Evolutionary conservation across 2,888 invertebrate genomes (phyloP).

Genomic region (Eustalomyia histrio): DNA sequence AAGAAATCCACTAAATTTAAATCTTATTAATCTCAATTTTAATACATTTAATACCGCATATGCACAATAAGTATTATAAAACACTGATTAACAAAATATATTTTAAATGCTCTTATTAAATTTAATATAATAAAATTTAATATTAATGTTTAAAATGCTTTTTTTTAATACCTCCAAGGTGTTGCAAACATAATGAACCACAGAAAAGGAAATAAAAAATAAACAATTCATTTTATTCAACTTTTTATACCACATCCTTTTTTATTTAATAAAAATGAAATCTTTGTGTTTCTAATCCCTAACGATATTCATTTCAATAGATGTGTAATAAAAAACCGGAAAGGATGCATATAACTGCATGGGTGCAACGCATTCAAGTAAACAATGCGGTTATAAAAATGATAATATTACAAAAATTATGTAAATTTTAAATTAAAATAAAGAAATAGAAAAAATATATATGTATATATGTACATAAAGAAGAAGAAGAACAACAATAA

Average conservation of each 20-base stretch:
- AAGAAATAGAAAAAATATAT: constrained; percentile 42
- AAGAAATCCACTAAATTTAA: no score
- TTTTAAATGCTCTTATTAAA: no score
- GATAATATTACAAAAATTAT: constrained; percentile 65
- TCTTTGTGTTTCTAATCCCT: constrained; percentile 25
- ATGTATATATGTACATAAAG: no score
- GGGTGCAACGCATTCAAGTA: constrained; percentile 63
- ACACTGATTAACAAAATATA: no score
- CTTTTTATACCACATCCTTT: constrained; percentile 48
- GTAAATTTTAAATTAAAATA: constrained; percentile 65
- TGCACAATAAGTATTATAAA: no score
- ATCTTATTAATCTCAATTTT: no score
- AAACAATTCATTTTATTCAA: constrained; percentile 9
- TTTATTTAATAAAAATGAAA: constrained; percentile 21
- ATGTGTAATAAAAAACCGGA: constrained; percentile 61
- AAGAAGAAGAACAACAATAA: background rate
- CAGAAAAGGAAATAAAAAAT: background rate
- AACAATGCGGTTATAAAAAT: constrained; percentile 66
- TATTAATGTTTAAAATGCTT: no score
- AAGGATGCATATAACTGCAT: constrained; percentile 65
- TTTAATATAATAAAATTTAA: no score
- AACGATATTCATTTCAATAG: constrained; percentile 54
- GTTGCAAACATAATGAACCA: background rate
- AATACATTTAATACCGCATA: no score
- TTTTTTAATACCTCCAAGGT: background rate